Base-by-base conservation (phyloP, 1,140 invertebrate species). In the Camponotus floridanus region DNA sequence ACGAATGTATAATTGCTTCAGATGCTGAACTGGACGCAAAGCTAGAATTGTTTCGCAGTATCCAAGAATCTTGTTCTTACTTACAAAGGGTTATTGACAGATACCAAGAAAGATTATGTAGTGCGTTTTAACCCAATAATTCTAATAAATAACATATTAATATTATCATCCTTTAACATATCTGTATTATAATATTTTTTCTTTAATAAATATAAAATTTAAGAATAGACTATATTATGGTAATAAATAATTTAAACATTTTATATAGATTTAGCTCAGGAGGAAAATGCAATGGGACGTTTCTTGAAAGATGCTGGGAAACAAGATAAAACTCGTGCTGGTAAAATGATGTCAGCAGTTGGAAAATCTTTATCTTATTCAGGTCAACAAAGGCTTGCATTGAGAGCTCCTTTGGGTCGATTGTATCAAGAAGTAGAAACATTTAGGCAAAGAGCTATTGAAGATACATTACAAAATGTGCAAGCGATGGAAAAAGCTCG, bases 21-120 rank as follows among this genome's bases (percentile, higher is more conserved):
- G 99, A 99, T 95, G 97, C 98, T 8, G 98, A 99, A 93, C 95
- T 99, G 4, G 99, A 99, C 96, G 98, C 99, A 3, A 99, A 99
- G 96, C 96, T 99, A 68, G 99, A 99, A 96, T 96, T 99, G 9
- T 99, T 99, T 95, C 97, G 97, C 94, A 99, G 99, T 88, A 98
- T 99, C 93, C 97, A 99, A 93, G 97, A 98, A 87, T 99, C 98
- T 76, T 99, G 98, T 91, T 96, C 96, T 88, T 97, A 98, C 88
- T 96, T 99, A 87, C 97, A 99, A 94, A 96, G 97, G 94, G 97
- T 99, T 67, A 97, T 99, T 88, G 98, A 99, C 94, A 97, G 97
- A 94, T 99, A 99, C 94, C 98, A 99, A 95, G 98, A 99, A 93
- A 96, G 98, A 91, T 93, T 99, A 67, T 99, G 98, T 95, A 97